phyloP scores from a whole-genome alignment of 2,113 vertebrate species.

The Macroglossus sobrinus region DNA sequence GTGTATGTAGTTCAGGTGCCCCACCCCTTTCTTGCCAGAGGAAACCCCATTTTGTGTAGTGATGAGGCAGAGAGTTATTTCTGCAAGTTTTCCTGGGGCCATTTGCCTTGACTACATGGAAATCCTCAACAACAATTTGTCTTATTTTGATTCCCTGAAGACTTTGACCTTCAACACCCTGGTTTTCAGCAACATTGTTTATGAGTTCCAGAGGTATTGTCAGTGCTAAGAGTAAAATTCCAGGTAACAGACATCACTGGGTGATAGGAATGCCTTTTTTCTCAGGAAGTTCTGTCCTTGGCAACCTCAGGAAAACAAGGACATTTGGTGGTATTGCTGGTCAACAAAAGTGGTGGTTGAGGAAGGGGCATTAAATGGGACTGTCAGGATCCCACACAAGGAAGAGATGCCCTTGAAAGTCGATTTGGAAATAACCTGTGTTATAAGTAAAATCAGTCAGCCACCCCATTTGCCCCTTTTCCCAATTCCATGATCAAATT shows the following conservation, averaged over 20 bases:
- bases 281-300: background rate
- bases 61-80: background rate
- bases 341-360: background rate
- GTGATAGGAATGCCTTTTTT: conserved; percentile 9
- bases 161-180: conserved; percentile 39
- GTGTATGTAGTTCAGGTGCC: background rate
- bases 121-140: background rate
- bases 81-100: background rate
- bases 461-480: background rate
- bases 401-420: background rate
- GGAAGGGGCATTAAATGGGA: background rate
- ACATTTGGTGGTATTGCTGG: background rate
- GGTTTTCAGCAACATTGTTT: conserved; percentile 32
- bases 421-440: background rate
- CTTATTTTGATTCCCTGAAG: conserved; percentile 32
- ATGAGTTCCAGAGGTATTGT: conserved; percentile 15
- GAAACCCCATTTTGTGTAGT: background rate
- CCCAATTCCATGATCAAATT: background rate
- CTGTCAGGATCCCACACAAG: background rate
- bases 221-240: conserved; percentile 32
- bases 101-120: background rate
- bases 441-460: background rate
- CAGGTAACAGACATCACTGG: background rate
- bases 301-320: background rate
- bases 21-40: background rate